Percentiles rank a stretch among this genome's conserved stretches.
These are phyloP conservation scores for Pachyrhynchus sulphureomaculatus DNA, from an alignment of 1,140 invertebrate genomes.

Conservation along the genomic window DNA sequence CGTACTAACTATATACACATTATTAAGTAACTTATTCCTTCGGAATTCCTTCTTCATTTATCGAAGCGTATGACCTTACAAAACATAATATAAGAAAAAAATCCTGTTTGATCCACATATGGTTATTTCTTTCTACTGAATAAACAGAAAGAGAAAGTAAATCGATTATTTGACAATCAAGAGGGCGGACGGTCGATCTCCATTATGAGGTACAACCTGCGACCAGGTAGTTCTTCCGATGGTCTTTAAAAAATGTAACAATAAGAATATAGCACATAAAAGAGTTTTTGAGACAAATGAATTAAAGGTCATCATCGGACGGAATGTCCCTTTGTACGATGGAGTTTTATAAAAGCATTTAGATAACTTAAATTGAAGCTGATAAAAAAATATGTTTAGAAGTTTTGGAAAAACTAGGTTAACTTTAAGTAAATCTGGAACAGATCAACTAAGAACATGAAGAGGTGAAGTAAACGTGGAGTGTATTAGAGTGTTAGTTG, in stretches of 20 bases:
- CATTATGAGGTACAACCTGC: not conserved
- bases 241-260: conserved; percentile 3
- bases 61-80: not conserved
- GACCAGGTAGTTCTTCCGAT: conserved; percentile 4
- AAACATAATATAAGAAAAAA: not conserved
- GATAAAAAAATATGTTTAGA: not conserved
- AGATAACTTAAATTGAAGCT: no score
- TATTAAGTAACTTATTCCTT: not conserved
- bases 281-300: no score
- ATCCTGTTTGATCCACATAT: not conserved
- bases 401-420: not conserved
- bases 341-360: no score
- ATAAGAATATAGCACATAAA: not conserved
- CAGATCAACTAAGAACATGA: no score
- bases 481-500: no score
- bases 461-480: no score
- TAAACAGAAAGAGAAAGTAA: not conserved
- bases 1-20: no score
- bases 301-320: no score
- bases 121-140: not conserved
- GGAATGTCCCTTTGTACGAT: no score
- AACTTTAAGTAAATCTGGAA: no score
- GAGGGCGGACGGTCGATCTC: not conserved
- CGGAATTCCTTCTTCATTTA: not conserved
- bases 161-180: not conserved